Base-by-base conservation (phyloP, 1,140 invertebrate species). In the Magallana ariakensis region DNA sequence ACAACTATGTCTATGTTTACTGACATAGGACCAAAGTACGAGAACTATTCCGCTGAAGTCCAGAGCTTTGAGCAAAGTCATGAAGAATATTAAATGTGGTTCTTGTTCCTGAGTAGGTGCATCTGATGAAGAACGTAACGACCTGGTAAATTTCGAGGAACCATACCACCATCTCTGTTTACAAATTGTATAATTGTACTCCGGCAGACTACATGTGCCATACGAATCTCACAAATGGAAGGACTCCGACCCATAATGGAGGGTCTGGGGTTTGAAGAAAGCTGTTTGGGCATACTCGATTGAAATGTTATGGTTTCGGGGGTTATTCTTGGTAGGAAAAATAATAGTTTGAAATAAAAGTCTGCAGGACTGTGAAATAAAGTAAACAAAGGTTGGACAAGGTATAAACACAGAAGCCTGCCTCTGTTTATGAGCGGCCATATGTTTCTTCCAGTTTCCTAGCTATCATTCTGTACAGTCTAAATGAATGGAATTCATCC, bases 321-420 rank as follows among this genome's bases (percentile, higher is more conserved):
- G 15, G 66, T 75, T 75, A 75, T 75, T 75, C 66, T 75, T 75
- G 66, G 66, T 46, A 75, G 66, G 7, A 75, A 75, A 26, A 75
- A 75, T 75, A 75, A 75, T 75, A 75, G 66, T 75, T 75, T 75
- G 66, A 75, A 75, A 75, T 75, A 75, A 75, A 75, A 75, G 66
- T 75, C 66, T 75, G 66, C 22, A 75, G 26, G 66, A 75, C 66
- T 75, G 66, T 75, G 66, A 75, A 75, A 26, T 75, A 33, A 75
- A 26, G 66, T 75, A 75, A 26, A 75, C 66, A 75, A 26, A 75
- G 33, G 10, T 8, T 9, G 22, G 66, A 75, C 66, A 75, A 13
- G 22, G 22, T 19, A 75, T 75, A 75, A 75, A 75, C 66, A 75
- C 7, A 22, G 66, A 26, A 26, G 66, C 26, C 66, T 19, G 66